phyloP scores from a whole-genome alignment of 1,140 invertebrate species.

The Drosophila equinoxialis region DNA sequence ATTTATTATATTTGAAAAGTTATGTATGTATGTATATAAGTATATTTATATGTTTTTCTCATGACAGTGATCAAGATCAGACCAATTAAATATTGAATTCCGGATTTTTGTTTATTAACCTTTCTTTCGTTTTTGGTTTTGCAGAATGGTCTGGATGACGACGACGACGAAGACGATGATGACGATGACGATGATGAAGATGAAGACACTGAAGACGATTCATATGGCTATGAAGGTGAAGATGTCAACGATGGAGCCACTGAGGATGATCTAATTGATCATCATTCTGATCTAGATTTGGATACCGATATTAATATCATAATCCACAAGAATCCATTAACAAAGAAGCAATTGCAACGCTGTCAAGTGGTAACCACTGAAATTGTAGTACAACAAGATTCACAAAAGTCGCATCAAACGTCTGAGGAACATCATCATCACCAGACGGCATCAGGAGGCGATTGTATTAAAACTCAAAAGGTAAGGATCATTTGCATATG shows the following conservation, averaged over 20 bases:
- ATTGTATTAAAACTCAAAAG: conserved; percentile 80
- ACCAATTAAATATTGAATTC: conserved; percentile 37
- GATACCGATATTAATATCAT: conserved; percentile 33
- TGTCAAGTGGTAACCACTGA: conserved; percentile 59
- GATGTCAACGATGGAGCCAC: conserved; percentile 57
- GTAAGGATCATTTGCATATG: conserved; percentile 40
- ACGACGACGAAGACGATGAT: conserved; percentile 43
- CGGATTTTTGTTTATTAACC: background rate
- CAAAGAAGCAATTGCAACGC: conserved; percentile 45
- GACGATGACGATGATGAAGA: conserved; percentile 16
- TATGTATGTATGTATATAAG: background rate
- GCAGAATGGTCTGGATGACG: conserved; percentile 69
- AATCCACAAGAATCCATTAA: conserved; percentile 3
- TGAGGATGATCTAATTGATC: conserved; percentile 78
- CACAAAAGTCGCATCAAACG: conserved; percentile 24
- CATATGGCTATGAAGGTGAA: conserved; percentile 68
- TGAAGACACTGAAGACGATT: conserved; percentile 71
- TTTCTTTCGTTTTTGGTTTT: conserved; percentile 17
- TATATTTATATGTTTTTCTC: conserved; percentile 20
- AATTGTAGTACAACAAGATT: conserved; percentile 31
- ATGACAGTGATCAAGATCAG: conserved; percentile 37
- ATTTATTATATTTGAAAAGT: background rate
- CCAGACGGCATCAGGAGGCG: conserved; percentile 60
- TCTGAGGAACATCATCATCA: conserved; percentile 3
- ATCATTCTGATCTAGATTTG: conserved; percentile 74